Evolutionary conservation across 1,140 invertebrate genomes (phyloP), one percentile per base, ranked within the genome.

Genomic region (Anoplophora glabripennis): DNA sequence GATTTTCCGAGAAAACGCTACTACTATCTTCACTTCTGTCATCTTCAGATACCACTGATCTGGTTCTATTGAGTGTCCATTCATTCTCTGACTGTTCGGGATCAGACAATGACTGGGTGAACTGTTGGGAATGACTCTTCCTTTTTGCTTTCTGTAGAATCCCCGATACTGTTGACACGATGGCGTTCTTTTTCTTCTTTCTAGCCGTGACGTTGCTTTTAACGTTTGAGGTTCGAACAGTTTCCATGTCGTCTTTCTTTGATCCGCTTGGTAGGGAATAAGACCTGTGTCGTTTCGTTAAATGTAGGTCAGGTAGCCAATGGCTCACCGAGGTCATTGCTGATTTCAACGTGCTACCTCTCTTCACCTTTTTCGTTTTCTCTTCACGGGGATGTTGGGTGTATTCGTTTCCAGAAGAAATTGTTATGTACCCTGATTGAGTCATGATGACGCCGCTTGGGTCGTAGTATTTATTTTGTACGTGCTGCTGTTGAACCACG

Each of bases 341-440:
- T 40, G 87, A 86, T 76, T 89, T 89, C 40, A 90, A 70, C 1
- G 86, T 88, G 1, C 81, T 80, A n/a, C 84, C 84, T 57, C 86
- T 73, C 74, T 86, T 85, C 28, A 86, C 79, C 72, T 90, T 89
- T 75, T 88, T 88, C 44, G 78, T 64, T 73, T 86, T 85, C 63
- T 83, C 82, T 68, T 85, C 81, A 36, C 75, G 74, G 17, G 53
- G 38, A 12, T 68, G 42, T 65, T 80, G 77, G 55, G 72, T 65
- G 34, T 81, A 76, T 73, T 85, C 87, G 15, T 86, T 78, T 69
- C 88, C 85, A 14, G 83, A 78, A 3, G 86, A 81, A 61, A 90
- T 90, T 15, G 87, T 89, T 48, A 91, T 83, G 69, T 90, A 91
- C n/a, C 89, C 89, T 4, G 88, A 88, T 69, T 90, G 86, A 0